phyloP scores from a whole-genome alignment of 2,797 vertebrate genomes.

The Karalla daura region DNA sequence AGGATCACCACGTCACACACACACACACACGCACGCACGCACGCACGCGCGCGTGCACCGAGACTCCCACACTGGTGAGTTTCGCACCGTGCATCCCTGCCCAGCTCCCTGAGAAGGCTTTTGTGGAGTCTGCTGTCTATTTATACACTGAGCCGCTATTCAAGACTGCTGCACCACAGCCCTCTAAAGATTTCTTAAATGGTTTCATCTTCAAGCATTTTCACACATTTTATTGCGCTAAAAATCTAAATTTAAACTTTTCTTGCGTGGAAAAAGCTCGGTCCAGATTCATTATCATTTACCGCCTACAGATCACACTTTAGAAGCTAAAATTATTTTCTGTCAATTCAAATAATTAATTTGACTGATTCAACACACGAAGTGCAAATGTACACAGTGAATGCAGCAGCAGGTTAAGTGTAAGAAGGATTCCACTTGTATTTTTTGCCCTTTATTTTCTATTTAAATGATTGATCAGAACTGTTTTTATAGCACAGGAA shows the following conservation, averaged over 20 bases:
- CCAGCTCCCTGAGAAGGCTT: slow-evolving; percentile 70
- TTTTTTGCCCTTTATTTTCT: slow-evolving; percentile 7
- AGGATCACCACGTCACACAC: slow-evolving; percentile 85
- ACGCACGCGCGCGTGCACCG: no score
- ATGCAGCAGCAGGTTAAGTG: neutral
- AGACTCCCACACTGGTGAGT: no score
- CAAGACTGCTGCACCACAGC: neutral
- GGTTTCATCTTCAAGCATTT: slow-evolving; percentile 1
- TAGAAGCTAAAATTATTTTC: no score
- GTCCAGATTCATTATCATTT: no score
- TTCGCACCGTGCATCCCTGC: slow-evolving; percentile 61
- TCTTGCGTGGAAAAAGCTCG: no score
- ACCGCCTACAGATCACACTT: no score
- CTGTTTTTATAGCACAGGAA: neutral
- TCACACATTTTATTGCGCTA: neutral
- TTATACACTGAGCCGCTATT: slow-evolving; percentile 52
- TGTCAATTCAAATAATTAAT: no score
- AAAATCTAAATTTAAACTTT: neutral
- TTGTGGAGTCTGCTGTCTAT: slow-evolving; percentile 66
- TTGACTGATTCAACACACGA: no score
- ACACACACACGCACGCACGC: no score
- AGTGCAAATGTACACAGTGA: no score
- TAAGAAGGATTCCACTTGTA: neutral
- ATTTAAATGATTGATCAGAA: slow-evolving; percentile 3
- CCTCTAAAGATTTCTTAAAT: neutral